Evolutionary conservation across 2,113 vertebrate species (phyloP).

Genomic region (Phalacrocorax carbo): DNA sequence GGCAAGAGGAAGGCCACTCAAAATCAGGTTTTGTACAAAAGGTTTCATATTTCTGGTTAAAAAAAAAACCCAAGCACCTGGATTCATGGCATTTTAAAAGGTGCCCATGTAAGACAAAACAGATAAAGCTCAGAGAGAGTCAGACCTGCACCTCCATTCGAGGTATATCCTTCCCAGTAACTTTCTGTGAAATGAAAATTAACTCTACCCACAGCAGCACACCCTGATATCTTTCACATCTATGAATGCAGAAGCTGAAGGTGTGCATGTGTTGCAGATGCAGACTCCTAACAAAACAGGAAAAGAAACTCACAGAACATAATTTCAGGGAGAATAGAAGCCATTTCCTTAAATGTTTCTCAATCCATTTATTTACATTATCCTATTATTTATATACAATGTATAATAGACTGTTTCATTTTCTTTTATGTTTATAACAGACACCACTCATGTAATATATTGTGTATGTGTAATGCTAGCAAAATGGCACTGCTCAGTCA

Average conservation of each 20-base stretch:
- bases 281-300: not conserved
- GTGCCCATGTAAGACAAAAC: accelerated
- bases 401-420: not conserved
- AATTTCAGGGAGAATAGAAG: not conserved
- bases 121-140: not conserved
- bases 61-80: not conserved
- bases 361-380: not conserved
- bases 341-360: not conserved
- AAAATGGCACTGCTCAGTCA: not conserved
- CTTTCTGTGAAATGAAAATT: not conserved
- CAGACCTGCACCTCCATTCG: not conserved
- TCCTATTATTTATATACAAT: not conserved
- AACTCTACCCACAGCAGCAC: too few relatives aligned
- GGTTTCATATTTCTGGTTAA: not conserved
- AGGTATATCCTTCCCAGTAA: not conserved
- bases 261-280: not conserved
- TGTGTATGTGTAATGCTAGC: not conserved
- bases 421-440: not conserved
- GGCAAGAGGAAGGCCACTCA: not conserved
- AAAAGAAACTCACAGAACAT: not conserved
- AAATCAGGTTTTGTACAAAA: not conserved
- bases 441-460: not conserved
- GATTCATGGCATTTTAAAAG: not conserved
- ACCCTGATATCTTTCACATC: not conserved
- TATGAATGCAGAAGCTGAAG: not conserved